A percentile compares a stretch with the other conserved stretches of the same genome.
These are phyloP conservation scores for Desoria tigrina DNA, from an alignment of 2,888 invertebrate species.

Conservation along the genomic window DNA sequence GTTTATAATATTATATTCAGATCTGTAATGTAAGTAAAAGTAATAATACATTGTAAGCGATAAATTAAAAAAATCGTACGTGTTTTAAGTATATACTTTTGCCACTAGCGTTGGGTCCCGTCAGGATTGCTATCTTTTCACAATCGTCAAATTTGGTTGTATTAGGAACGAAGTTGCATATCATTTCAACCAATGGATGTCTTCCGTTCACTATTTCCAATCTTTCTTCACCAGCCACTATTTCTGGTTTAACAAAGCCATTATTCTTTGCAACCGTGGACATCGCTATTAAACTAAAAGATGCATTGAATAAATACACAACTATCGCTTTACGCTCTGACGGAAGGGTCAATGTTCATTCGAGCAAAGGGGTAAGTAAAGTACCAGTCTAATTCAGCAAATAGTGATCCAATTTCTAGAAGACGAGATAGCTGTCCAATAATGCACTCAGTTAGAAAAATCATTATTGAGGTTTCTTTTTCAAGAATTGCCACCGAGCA, in stretches of 20 bases:
- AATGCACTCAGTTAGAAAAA: constrained; percentile 66
- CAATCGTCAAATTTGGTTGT: constrained; percentile 64
- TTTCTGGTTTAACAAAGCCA: constrained; percentile 66
- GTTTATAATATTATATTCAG: no score
- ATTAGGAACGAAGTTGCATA: constrained; percentile 71
- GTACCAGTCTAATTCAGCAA: constrained; percentile 73
- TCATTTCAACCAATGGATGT: constrained; percentile 71
- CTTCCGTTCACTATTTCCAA: constrained; percentile 68
- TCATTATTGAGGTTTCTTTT: constrained; percentile 76
- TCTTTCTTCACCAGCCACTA: constrained; percentile 62
- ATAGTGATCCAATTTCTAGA: constrained; percentile 63
- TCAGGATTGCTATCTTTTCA: constrained; percentile 71
- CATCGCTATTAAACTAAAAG: constrained; percentile 67
- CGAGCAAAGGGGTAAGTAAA: constrained; percentile 30
- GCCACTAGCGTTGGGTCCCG: constrained; percentile 88
- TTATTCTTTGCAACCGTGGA: constrained; percentile 67
- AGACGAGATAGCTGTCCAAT: constrained; percentile 64
- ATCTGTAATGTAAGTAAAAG: no score
- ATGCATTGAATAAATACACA: background rate
- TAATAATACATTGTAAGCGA: no score
- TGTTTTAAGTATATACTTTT: constrained; percentile 91
- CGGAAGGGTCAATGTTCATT: background rate
- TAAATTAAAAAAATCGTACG: no score
- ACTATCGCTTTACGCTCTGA: background rate
- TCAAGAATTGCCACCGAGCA: constrained; percentile 76